Evolutionary conservation across 2,797 vertebrate species (phyloP).

Genomic region (Eurystomus glaucurus): DNA sequence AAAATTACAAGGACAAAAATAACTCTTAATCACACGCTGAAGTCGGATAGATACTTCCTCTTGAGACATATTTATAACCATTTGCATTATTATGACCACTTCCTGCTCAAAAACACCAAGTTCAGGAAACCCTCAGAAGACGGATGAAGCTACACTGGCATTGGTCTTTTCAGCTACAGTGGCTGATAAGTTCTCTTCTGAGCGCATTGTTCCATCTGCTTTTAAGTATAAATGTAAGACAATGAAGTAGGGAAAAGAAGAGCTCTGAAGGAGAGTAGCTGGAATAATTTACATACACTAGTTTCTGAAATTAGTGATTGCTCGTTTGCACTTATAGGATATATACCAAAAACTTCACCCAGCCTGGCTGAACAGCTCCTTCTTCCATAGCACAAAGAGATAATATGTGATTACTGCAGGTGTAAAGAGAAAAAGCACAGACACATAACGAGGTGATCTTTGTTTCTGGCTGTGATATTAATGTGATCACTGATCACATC

Average conservation of each 20-base stretch:
- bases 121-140: background rate
- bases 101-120: background rate
- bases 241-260: background rate
- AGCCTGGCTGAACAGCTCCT: background rate
- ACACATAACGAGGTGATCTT: rapidly evolving
- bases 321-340: background rate
- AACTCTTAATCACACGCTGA: background rate
- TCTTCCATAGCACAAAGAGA: background rate
- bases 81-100: background rate
- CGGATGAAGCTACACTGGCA: background rate
- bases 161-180: background rate
- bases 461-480: background rate
- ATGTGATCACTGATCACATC: background rate
- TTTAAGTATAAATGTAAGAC: background rate
- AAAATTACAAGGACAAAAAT: background rate
- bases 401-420: background rate
- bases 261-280: background rate
- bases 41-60: background rate
- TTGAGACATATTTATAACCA: background rate
- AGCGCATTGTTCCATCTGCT: background rate
- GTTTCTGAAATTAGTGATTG: background rate
- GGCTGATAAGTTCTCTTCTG: background rate
- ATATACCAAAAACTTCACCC: background rate
- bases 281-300: background rate
- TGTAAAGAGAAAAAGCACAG: background rate